Evolutionary conservation across 2,888 invertebrate species (phyloP).

Genomic region (Pterostichus niger): DNA sequence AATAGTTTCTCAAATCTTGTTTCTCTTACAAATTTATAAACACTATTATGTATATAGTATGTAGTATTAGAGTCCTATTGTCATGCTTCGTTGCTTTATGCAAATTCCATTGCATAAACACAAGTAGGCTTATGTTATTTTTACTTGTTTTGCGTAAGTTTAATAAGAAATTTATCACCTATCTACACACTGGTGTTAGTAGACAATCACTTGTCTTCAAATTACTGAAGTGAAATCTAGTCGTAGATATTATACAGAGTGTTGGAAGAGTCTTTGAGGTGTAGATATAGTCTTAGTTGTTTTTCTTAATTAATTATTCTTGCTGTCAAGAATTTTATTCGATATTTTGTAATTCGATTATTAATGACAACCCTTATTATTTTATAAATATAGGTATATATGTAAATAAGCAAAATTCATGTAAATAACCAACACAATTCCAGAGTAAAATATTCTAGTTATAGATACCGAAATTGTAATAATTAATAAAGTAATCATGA

Average conservation of each 20-base stretch:
- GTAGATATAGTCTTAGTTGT: too few species aligned
- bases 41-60: neutral
- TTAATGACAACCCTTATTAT: too few species aligned
- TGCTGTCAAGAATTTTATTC: too few species aligned
- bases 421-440: too few species aligned
- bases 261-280: neutral
- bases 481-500: too few species aligned
- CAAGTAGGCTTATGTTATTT: conserved; percentile 51
- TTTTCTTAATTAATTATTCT: too few species aligned
- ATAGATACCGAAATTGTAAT: too few species aligned
- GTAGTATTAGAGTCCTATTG: neutral
- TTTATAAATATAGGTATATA: too few species aligned
- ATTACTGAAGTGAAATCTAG: neutral
- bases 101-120: conserved; percentile 49
- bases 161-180: conserved; percentile 54
- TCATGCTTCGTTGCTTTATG: conserved; percentile 8
- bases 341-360: too few species aligned
- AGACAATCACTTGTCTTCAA: conserved; percentile 32
- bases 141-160: conserved; percentile 55
- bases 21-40: neutral
- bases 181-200: neutral
- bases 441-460: too few species aligned
- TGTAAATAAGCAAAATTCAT: too few species aligned
- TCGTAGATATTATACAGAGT: neutral
- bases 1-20: neutral